A percentile compares a stretch with the other conserved stretches of the same genome.
Conservation (phyloP, 2,113 vertebrate genomes). For the Corapipo altera region DNA sequence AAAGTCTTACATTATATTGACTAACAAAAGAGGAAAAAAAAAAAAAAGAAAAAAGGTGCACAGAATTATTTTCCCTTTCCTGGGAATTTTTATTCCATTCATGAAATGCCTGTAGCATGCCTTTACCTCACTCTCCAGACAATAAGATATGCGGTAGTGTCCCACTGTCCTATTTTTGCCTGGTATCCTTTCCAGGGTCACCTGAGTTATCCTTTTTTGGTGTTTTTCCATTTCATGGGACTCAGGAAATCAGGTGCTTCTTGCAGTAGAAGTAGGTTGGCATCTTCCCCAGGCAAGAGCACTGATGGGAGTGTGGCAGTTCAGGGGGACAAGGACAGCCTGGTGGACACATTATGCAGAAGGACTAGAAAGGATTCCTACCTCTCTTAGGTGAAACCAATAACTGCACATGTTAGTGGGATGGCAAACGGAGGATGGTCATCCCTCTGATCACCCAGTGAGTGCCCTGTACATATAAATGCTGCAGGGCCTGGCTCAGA, state of each 20-base stretch:
- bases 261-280: not conserved
- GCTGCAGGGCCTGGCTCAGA: not conserved
- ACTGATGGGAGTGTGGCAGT: not conserved
- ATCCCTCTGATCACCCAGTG: not conserved
- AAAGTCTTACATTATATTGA: not conserved
- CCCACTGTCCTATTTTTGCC: not conserved
- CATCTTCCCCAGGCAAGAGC: not conserved
- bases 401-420: not conserved
- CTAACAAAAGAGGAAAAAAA: not conserved
- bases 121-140: not conserved
- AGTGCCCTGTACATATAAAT: not conserved
- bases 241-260: not conserved
- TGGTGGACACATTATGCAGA: fast-evolving
- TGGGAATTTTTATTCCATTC: not conserved
- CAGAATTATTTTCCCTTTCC: not conserved
- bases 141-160: not conserved
- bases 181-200: not conserved
- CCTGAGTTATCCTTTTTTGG: not conserved
- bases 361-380: not conserved
- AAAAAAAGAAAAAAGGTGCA: too few relatives aligned
- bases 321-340: not conserved
- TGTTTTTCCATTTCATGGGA: not conserved
- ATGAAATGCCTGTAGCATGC: not conserved
- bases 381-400: not conserved
- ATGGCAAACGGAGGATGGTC: not conserved